A percentile compares a stretch with the other conserved stretches of the same genome.
Evolutionary conservation across 2,797 vertebrate species (phyloP).

Genomic region (Sylvilagus floridanus): DNA sequence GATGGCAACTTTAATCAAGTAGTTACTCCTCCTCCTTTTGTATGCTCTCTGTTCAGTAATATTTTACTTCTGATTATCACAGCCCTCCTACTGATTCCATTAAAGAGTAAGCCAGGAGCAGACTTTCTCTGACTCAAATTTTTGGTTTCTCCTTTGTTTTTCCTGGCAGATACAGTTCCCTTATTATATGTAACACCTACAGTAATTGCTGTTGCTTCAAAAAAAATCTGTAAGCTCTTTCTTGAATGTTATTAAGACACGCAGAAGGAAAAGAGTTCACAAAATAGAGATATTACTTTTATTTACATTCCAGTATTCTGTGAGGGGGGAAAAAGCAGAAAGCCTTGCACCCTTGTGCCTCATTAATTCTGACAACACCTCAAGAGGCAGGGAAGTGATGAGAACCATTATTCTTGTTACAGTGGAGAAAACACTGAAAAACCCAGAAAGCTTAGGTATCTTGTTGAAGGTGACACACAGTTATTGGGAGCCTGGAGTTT

Average conservation of each 20-base stretch:
- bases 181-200: constrained; percentile 73
- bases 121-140: constrained; percentile 71
- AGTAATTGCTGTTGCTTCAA: constrained; percentile 61
- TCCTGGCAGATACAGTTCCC: constrained; percentile 71
- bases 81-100: constrained; percentile 69
- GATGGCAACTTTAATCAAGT: constrained; percentile 49
- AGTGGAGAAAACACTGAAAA: constrained; percentile 53
- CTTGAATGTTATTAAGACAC: constrained; percentile 60
- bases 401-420: constrained; percentile 51
- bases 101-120: constrained; percentile 62
- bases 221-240: constrained; percentile 53
- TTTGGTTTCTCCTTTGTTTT: constrained; percentile 70
- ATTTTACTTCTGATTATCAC: constrained; percentile 66
- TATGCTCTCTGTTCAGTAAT: constrained; percentile 57
- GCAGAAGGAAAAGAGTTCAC: not conserved
- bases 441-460: constrained; percentile 15
- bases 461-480: constrained; percentile 59
- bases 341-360: constrained; percentile 64
- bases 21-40: constrained; percentile 59
- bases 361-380: constrained; percentile 71
- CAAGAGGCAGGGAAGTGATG: constrained; percentile 33
- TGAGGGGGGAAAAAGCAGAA: not conserved
- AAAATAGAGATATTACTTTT: constrained; percentile 63
- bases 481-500: constrained; percentile 29
- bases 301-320: constrained; percentile 66